Evolutionary conservation across 2,888 invertebrate species (phyloP), one percentile per base, ranked within the genome.

Genomic region (Auanema freiburgensis): DNA sequence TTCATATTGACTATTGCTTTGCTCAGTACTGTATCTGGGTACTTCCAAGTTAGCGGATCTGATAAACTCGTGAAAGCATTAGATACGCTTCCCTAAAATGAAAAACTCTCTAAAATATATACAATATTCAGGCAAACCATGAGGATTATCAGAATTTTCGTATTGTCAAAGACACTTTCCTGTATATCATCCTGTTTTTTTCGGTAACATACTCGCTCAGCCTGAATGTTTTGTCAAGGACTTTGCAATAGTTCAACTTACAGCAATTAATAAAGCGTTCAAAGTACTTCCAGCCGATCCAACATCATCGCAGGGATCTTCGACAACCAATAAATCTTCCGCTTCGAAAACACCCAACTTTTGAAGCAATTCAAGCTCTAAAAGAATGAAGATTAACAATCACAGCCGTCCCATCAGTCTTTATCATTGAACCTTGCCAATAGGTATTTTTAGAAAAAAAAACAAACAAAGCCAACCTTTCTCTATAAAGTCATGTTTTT

Each of bases 221-320:
- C 33, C 33, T 33, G 33, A 33, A 33, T 33, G 33, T 33, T 33
- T 33, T 33, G 33, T 33, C 33, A 33, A 33, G 33, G 8, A 33
- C 33, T 33, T 33, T 33, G 33, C 33, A 8, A 33, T 33, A 33
- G 33, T 33, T 21, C 21, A 14, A 42, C 55, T 63, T 41, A 69
- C 71, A 6, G 85, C 84, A 24, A 86, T 83, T 11, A 87, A 79
- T 16, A 87, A 76, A 3, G 87, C 87, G 79, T 87, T 87, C 54
- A 87, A 79, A 1, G 87, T 86, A 40, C 87, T 87, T 10, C 87
- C 87, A 18, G 87, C 87, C 0, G 74, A 74, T 14, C 76, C 76
- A 2, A 69, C 69, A 59, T 74, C 66, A 21, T 59, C 62, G 14
- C 69, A 68, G 12, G 76, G 67, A 55, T 76, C 76, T 42, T 70